Conservation (phyloP, 2,113 vertebrate genomes). For the Egretta garzetta region DNA sequence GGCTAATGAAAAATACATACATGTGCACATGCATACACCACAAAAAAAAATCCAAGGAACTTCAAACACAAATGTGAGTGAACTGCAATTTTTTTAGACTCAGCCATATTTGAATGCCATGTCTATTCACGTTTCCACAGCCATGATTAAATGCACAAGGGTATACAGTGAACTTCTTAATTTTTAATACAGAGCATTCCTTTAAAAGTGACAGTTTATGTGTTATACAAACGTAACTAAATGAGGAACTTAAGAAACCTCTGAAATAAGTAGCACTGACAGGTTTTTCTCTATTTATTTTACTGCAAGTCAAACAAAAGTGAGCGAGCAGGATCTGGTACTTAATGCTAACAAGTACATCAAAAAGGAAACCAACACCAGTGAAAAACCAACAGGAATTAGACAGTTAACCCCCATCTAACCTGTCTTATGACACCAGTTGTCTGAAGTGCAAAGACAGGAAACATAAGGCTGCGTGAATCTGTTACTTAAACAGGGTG, state of each 20-base stretch:
- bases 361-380: rapidly evolving
- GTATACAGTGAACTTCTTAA: background rate
- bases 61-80: background rate
- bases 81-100: background rate
- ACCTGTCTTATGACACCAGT: background rate
- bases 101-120: background rate
- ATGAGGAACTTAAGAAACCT: background rate
- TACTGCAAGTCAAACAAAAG: background rate
- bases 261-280: background rate
- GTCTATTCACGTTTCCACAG: background rate
- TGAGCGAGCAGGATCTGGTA: background rate
- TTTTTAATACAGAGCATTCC: background rate
- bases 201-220: background rate
- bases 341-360: background rate
- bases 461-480: background rate
- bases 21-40: rapidly evolving
- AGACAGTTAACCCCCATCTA: background rate
- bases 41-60: background rate
- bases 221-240: background rate
- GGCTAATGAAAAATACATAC: background rate
- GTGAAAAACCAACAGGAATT: background rate
- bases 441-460: background rate
- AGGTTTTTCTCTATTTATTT: background rate
- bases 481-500: background rate
- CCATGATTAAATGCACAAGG: background rate